Percentiles rank a stretch among this genome's conserved stretches.
Conservation (phyloP, 2,888 invertebrate genomes). For the Dolichopus griseipennis region DNA sequence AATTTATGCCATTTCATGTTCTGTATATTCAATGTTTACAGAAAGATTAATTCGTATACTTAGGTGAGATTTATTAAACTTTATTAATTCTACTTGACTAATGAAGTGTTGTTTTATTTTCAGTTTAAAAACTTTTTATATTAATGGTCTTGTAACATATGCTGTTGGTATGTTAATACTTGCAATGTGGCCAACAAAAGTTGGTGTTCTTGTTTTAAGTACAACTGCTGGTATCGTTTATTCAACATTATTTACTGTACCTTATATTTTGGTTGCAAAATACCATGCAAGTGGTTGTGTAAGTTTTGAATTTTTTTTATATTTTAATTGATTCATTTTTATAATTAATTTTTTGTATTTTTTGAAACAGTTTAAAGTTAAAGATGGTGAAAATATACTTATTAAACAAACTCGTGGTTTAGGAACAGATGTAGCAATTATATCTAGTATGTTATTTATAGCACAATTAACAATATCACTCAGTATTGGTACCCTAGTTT, state of each 20-base stretch:
- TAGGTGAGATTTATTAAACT: slow-evolving; percentile 29
- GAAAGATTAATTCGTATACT: slow-evolving; percentile 39
- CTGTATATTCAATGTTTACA: slow-evolving; percentile 39
- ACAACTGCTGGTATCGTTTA: slow-evolving; percentile 42
- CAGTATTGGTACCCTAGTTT: slow-evolving; percentile 36
- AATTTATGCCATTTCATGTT: slow-evolving; percentile 43
- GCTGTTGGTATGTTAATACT: slow-evolving; percentile 42
- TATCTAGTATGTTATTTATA: slow-evolving; percentile 43
- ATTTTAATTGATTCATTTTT: not conserved
- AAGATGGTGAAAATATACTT: slow-evolving; percentile 37
- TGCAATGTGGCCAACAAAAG: slow-evolving; percentile 40
- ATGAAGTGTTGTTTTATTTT: slow-evolving; percentile 17
- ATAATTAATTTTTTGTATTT: slow-evolving; percentile 12
- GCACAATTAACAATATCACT: slow-evolving; percentile 42
- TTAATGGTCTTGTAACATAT: slow-evolving; percentile 39
- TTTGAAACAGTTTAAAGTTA: slow-evolving; percentile 34
- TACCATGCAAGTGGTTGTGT: slow-evolving; percentile 43
- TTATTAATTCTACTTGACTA: not conserved
- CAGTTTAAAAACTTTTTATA: slow-evolving; percentile 37
- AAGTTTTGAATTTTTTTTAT: slow-evolving; percentile 25
- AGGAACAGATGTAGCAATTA: slow-evolving; percentile 44
- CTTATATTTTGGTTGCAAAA: slow-evolving; percentile 41
- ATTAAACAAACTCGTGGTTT: slow-evolving; percentile 41
- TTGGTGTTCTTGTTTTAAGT: slow-evolving; percentile 40
- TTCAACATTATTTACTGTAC: slow-evolving; percentile 43